phyloP scores from a whole-genome alignment of 2,888 invertebrate genomes.

The Xanthia icteritia region DNA sequence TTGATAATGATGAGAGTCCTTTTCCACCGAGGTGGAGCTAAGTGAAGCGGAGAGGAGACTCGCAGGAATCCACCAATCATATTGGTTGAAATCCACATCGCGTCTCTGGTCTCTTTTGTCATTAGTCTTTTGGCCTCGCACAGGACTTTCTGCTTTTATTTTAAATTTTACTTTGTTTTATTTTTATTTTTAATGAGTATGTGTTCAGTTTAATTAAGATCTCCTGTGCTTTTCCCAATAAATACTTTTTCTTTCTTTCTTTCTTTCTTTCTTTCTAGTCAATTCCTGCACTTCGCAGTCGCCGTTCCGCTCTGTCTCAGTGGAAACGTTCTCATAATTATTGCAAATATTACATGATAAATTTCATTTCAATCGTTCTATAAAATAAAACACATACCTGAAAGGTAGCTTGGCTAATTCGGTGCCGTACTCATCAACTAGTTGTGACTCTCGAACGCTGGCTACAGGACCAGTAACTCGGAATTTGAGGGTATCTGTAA shows the following conservation, averaged over 20 bases:
- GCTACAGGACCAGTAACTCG: conserved; percentile 84
- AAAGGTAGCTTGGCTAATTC: conserved; percentile 84
- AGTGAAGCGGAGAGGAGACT: not conserved
- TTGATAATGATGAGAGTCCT: no score
- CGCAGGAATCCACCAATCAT: not conserved
- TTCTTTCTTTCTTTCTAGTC: no score
- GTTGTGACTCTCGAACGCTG: conserved; percentile 82
- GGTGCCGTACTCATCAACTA: conserved; percentile 84
- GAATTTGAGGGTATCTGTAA: conserved; percentile 80
- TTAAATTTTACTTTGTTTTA: no score
- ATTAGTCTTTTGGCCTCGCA: no score
- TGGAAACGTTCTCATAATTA: not conserved
- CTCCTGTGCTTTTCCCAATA: no score
- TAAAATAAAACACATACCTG: conserved; percentile 71
- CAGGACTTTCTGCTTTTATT: no score
- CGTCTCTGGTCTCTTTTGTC: no score
- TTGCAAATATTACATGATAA: not conserved
- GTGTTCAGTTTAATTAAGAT: no score
- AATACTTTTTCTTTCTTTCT: no score
- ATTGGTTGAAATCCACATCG: not conserved
- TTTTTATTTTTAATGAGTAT: no score
- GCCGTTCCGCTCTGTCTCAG: not conserved
- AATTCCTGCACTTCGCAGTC: not conserved
- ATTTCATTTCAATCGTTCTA: not conserved
- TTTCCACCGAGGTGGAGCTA: not conserved